Conservation (phyloP, 2,797 vertebrate genomes). For the Hydrocynus forskahlii region DNA sequence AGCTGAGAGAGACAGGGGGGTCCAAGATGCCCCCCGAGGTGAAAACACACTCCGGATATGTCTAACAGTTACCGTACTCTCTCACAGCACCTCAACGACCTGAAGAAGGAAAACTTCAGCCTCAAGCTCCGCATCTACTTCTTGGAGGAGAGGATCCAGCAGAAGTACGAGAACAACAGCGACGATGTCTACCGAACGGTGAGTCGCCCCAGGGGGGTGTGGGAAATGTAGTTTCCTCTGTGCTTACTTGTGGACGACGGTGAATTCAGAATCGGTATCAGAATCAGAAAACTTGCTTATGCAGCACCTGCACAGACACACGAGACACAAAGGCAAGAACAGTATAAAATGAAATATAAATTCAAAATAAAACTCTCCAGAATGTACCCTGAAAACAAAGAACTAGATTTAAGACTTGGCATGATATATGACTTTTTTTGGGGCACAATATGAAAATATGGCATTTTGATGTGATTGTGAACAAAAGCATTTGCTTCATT, state of each 20-base stretch:
- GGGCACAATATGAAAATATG: too few relatives aligned
- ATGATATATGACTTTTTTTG: too few relatives aligned
- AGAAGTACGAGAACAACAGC: slow-evolving; percentile 91
- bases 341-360: too few relatives aligned
- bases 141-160: slow-evolving; percentile 96
- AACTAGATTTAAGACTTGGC: neutral
- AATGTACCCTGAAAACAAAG: too few relatives aligned
- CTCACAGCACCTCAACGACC: slow-evolving; percentile 98
- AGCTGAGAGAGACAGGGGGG: slow-evolving; percentile 66
- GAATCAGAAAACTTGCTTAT: too few relatives aligned
- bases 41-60: slow-evolving; percentile 83
- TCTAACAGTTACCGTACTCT: slow-evolving; percentile 97
- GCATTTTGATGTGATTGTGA: too few relatives aligned
- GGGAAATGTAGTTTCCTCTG: slow-evolving; percentile 1
- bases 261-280: neutral
- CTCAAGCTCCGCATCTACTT: slow-evolving; percentile 99
- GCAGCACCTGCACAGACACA: too few relatives aligned
- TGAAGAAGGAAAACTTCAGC: slow-evolving; percentile 99
- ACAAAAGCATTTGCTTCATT: too few relatives aligned
- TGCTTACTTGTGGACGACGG: neutral
- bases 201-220: slow-evolving; percentile 66
- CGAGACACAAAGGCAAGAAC: too few relatives aligned
- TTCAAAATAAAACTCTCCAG: too few relatives aligned
- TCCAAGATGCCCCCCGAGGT: slow-evolving; percentile 71
- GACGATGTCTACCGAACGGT: slow-evolving; percentile 92